Conservation (phyloP, 2,888 invertebrate genomes). For the Brachypterus glaber region DNA sequence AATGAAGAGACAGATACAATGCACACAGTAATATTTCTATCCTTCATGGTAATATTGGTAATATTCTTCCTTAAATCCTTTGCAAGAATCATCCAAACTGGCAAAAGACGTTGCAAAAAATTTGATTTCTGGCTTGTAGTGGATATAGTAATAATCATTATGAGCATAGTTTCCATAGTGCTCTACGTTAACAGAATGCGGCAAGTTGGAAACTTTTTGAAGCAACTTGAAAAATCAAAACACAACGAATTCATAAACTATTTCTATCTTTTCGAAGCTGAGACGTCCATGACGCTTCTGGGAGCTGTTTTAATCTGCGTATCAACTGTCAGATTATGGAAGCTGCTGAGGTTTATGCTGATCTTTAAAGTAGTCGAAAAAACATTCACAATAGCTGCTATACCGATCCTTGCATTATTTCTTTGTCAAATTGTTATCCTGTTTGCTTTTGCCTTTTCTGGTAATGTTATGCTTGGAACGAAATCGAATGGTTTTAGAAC, state of each 20-base stretch:
- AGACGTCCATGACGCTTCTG: constrained; percentile 22
- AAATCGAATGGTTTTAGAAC: constrained; percentile 18
- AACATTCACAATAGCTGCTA: constrained; percentile 22
- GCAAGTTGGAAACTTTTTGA: constrained; percentile 20
- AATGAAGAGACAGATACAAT: constrained; percentile 17
- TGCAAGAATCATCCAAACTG: constrained; percentile 18
- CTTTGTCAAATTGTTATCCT: constrained; percentile 21
- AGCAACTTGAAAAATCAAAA: constrained; percentile 19
- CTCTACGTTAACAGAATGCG: constrained; percentile 20
- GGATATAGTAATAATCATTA: constrained; percentile 25
- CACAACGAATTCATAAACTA: constrained; percentile 31
- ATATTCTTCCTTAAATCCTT: constrained; percentile 18
- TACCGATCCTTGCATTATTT: constrained; percentile 21
- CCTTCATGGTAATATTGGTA: constrained; percentile 23
- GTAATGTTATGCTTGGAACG: constrained; percentile 16
- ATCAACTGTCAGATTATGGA: constrained; percentile 31
- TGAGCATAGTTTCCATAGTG: constrained; percentile 20
- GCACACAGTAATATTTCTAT: constrained; percentile 16
- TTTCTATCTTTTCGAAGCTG: constrained; percentile 25
- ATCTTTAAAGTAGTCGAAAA: constrained; percentile 29
- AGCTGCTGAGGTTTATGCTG: constrained; percentile 26
- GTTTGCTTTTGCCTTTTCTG: constrained; percentile 15
- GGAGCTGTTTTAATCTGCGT: constrained; percentile 27
- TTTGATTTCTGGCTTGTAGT: constrained; percentile 26
- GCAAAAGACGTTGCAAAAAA: constrained; percentile 17